phyloP scores from a whole-genome alignment of 2,888 invertebrate genomes.

The Schizotus pectinicornis region DNA sequence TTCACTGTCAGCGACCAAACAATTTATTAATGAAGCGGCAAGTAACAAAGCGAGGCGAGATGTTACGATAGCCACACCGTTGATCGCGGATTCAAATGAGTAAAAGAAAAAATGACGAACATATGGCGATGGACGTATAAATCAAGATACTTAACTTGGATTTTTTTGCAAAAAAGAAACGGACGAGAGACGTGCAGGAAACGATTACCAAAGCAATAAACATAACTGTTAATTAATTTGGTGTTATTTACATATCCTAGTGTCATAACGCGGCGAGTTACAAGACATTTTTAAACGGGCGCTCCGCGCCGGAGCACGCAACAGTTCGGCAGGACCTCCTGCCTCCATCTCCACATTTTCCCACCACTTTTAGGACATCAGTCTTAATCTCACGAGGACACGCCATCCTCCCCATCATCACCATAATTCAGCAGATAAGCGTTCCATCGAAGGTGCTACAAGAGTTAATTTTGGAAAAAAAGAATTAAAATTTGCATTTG shows the following conservation, averaged over 20 bases:
- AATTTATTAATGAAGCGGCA: conserved; percentile 10
- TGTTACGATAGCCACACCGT: conserved; percentile 4
- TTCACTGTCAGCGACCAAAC: conserved; percentile 6
- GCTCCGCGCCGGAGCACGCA: no score
- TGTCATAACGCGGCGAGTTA: no score
- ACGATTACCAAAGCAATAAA: background rate
- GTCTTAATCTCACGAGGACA: no score
- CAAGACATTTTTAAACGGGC: no score
- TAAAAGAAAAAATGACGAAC: background rate
- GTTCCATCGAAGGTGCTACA: no score
- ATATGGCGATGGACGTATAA: background rate
- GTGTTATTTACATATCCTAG: background rate
- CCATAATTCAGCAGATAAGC: no score
- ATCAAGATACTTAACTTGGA: conserved; percentile 2
- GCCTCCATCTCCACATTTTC: no score
- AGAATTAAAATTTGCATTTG: no score
- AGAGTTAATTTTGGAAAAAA: no score
- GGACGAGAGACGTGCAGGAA: background rate
- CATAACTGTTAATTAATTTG: background rate
- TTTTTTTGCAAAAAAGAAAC: background rate
- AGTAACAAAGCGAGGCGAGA: conserved; percentile 3
- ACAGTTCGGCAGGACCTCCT: no score
- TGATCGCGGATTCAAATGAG: conserved; percentile 1
- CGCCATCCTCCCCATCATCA: no score
- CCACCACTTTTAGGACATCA: no score